Evolutionary conservation across 2,888 invertebrate species (phyloP).

Genomic region (Lithophane leautieri): DNA sequence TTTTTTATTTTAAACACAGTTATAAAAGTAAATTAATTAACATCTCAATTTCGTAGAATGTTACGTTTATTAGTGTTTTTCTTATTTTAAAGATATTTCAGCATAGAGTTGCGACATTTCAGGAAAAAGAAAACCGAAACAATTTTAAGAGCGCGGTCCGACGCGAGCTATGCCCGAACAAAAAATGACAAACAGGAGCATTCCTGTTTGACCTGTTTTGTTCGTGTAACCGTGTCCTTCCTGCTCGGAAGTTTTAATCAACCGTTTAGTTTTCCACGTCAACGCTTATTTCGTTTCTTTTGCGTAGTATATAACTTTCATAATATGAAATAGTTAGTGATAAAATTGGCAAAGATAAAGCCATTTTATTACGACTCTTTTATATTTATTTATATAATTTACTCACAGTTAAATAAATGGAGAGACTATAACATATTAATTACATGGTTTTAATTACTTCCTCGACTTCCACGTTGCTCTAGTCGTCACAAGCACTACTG

Average conservation of each 20-base stretch:
- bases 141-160: slow-evolving; percentile 2
- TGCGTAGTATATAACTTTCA: not conserved
- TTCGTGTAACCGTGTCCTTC: slow-evolving; percentile 12
- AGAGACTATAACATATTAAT: not conserved
- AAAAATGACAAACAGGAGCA: no score
- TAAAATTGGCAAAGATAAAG: not conserved
- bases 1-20: not conserved
- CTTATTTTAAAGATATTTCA: not conserved
- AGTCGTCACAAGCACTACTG: not conserved
- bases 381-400: not conserved
- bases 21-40: not conserved
- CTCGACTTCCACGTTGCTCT: not conserved
- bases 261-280: slow-evolving; percentile 25
- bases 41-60: not conserved
- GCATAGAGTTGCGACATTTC: not conserved
- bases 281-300: slow-evolving; percentile 13
- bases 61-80: not conserved
- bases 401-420: not conserved
- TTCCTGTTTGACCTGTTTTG: slow-evolving; percentile 23
- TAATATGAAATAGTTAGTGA: not conserved
- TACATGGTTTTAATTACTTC: not conserved
- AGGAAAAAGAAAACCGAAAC: not conserved
- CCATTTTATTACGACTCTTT: not conserved
- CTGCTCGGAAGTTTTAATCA: slow-evolving; percentile 48
- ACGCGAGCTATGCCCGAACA: not conserved